Evolutionary conservation across 2,888 invertebrate species (phyloP).

Genomic region (Crossocerus cetratus): DNA sequence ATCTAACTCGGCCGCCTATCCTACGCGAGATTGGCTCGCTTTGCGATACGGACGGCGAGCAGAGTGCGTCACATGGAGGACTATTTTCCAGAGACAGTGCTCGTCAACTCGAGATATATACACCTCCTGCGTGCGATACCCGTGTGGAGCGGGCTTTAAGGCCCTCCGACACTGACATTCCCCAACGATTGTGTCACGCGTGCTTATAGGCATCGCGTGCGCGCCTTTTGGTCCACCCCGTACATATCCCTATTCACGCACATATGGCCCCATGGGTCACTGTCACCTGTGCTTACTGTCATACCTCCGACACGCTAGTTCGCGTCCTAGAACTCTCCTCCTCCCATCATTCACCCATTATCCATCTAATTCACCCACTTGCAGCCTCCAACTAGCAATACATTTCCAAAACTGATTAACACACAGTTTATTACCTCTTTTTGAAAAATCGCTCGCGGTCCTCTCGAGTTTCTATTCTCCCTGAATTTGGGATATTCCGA

Average conservation of each 20-base stretch:
- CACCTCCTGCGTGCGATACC: too few species aligned
- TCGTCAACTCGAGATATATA: too few species aligned
- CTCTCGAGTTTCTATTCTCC: too few species aligned
- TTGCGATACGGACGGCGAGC: background rate
- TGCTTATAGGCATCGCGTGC: slow-evolving; percentile 54
- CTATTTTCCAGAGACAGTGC: background rate
- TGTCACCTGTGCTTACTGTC: slow-evolving; percentile 52
- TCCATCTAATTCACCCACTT: too few species aligned
- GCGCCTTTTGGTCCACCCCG: slow-evolving; percentile 45
- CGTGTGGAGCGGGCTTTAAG: slow-evolving; percentile 37
- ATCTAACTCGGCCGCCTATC: background rate
- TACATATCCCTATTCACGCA: slow-evolving; percentile 4
- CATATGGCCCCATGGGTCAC: slow-evolving; percentile 30
- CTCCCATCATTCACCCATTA: too few species aligned
- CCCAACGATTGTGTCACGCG: slow-evolving; percentile 62
- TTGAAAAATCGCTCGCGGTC: background rate
- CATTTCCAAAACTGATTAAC: background rate
- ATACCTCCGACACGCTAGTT: slow-evolving; percentile 32
- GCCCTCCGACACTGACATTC: slow-evolving; percentile 60
- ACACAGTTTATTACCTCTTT: background rate
- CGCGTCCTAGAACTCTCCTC: background rate
- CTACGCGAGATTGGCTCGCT: slow-evolving; percentile 19
- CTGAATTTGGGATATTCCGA: too few species aligned
- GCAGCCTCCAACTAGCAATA: too few species aligned
- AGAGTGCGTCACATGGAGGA: background rate